Percentiles rank a stretch among this genome's conserved stretches.
Evolutionary conservation across 2,797 vertebrate genomes (phyloP).

Genomic region (Neopelma chrysocephalum): DNA sequence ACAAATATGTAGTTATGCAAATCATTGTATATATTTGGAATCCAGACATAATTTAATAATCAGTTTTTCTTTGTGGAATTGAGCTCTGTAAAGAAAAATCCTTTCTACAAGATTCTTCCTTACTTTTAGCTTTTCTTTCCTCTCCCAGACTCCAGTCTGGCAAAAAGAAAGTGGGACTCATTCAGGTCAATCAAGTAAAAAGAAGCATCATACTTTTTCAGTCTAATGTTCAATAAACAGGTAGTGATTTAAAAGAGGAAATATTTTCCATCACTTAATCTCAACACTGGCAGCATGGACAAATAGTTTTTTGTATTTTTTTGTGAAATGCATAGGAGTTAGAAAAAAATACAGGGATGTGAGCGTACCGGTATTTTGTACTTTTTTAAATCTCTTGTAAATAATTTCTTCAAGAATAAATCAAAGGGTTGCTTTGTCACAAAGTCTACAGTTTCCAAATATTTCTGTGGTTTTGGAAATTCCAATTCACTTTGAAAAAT

Average conservation of each 20-base stretch:
- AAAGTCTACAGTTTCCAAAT: neutral
- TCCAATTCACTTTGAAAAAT: neutral
- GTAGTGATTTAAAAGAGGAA: neutral
- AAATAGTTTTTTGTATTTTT: neutral
- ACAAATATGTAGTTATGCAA: neutral
- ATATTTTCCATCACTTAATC: neutral
- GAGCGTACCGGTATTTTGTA: neutral
- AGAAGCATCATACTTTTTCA: neutral
- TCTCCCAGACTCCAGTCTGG: neutral
- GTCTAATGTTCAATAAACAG: neutral
- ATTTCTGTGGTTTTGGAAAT: neutral
- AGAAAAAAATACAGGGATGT: neutral
- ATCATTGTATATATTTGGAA: neutral
- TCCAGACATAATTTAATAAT: neutral
- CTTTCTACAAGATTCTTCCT: neutral
- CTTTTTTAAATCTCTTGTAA: neutral
- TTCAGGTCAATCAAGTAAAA: neutral
- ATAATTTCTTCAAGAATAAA: neutral
- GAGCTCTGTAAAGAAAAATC: neutral
- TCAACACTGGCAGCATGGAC: neutral
- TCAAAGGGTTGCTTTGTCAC: neutral
- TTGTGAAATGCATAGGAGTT: neutral
- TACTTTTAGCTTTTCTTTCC: neutral
- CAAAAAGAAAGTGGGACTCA: neutral
- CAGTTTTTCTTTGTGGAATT: neutral